These are phyloP conservation scores for Ditylenchus dipsaci DNA, from an alignment of 1,140 invertebrate species.

Conservation along the genomic window DNA sequence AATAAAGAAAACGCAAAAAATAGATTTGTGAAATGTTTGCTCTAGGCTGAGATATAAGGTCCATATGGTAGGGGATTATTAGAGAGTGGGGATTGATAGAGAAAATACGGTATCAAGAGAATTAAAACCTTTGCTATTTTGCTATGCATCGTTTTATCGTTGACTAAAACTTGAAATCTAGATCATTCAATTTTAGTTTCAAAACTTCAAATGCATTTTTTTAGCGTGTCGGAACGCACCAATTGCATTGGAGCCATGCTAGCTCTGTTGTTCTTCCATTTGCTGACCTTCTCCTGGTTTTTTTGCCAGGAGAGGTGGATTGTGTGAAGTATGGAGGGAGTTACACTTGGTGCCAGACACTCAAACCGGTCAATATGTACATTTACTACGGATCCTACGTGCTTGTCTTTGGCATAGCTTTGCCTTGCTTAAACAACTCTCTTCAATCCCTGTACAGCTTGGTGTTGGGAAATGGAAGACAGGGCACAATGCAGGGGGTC, in stretches of 20 bases:
- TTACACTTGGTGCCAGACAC: conserved; percentile 34
- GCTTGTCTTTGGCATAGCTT: conserved; percentile 35
- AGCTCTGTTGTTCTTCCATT: conserved; percentile 36
- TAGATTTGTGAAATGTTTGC: too few relatives aligned
- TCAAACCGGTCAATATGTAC: conserved; percentile 39
- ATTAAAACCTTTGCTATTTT: too few relatives aligned
- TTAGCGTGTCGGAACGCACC: conserved; percentile 33
- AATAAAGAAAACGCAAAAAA: too few relatives aligned
- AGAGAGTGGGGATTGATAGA: too few relatives aligned
- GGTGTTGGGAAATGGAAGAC: conserved; percentile 35
- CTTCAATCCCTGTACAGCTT: conserved; percentile 43
- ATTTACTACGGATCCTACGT: conserved; percentile 40
- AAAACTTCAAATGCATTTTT: too few relatives aligned
- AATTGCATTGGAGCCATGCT: conserved; percentile 39
- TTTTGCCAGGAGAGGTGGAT: conserved; percentile 29
- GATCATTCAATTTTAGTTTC: too few relatives aligned
- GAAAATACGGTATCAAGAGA: too few relatives aligned
- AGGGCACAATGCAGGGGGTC: conserved; percentile 45
- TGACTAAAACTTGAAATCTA: too few relatives aligned
- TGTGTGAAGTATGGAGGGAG: conserved; percentile 14
- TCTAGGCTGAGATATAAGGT: too few relatives aligned
- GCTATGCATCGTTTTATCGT: too few relatives aligned
- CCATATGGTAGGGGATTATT: too few relatives aligned
- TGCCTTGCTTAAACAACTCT: conserved; percentile 44
- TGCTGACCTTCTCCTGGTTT: conserved; percentile 42